phyloP scores from a whole-genome alignment of 2,888 invertebrate genomes.

The Spisula subtruncata region DNA sequence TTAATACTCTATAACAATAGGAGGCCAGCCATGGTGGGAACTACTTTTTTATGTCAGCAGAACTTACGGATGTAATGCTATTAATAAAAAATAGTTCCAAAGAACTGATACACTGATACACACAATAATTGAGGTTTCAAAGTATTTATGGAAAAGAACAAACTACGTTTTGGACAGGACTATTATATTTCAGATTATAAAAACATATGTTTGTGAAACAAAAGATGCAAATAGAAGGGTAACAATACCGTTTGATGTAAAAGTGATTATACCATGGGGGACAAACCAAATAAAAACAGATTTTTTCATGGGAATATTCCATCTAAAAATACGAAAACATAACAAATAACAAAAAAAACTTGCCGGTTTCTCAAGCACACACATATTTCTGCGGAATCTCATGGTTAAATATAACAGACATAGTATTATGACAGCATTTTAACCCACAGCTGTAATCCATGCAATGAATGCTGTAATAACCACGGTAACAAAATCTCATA shows the following conservation, averaged over 20 bases:
- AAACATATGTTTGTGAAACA: slow-evolving; percentile 68
- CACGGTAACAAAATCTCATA: neutral
- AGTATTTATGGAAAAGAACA: slow-evolving; percentile 52
- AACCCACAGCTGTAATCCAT: slow-evolving; percentile 1
- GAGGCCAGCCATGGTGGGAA: slow-evolving; percentile 56
- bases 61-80: slow-evolving; percentile 63
- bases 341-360: neutral
- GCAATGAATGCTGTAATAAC: neutral
- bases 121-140: slow-evolving; percentile 28
- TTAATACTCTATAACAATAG: slow-evolving; percentile 69
- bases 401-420: slow-evolving; percentile 11
- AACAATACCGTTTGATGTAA: slow-evolving; percentile 62
- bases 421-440: neutral
- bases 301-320: slow-evolving; percentile 50
- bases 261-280: slow-evolving; percentile 43
- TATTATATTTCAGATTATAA: slow-evolving; percentile 55
- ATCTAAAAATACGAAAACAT: slow-evolving; percentile 25
- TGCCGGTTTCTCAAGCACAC: neutral
- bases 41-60: slow-evolving; percentile 49
- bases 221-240: slow-evolving; percentile 58
- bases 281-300: slow-evolving; percentile 45
- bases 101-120: slow-evolving; percentile 53
- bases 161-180: slow-evolving; percentile 50
- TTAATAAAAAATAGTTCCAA: slow-evolving; percentile 53
- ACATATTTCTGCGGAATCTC: slow-evolving; percentile 20